Evolutionary conservation across 2,113 vertebrate genomes (phyloP).

Genomic region (Ictidomys tridecemlineatus): DNA sequence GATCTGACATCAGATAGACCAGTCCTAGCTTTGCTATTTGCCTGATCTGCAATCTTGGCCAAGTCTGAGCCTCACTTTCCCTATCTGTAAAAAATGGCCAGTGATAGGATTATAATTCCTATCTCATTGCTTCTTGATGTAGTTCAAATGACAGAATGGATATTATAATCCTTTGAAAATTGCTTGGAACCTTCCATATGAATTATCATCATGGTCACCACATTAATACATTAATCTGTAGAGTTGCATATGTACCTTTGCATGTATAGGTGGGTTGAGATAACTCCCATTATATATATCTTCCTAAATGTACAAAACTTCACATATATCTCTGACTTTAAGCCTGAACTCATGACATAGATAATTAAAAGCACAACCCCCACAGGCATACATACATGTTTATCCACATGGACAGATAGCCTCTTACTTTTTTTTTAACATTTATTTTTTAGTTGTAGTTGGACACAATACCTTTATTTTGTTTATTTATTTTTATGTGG

Average conservation of each 20-base stretch:
- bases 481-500: no score
- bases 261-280: neutral
- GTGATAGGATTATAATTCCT: neutral
- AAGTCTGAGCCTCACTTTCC: constrained; percentile 45
- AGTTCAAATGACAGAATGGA: constrained; percentile 9
- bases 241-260: constrained; percentile 11
- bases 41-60: neutral
- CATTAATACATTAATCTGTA: constrained; percentile 15
- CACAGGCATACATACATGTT: neutral
- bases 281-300: neutral
- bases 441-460: no score
- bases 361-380: constrained; percentile 19
- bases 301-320: constrained; percentile 30
- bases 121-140: neutral
- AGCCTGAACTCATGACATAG: constrained; percentile 41
- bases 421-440: neutral
- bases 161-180: constrained; percentile 45
- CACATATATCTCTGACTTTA: constrained; percentile 41
- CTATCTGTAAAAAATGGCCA: neutral
- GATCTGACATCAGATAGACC: constrained; percentile 8
- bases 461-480: no score
- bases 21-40: constrained; percentile 36
- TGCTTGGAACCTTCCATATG: neutral
- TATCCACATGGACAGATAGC: neutral
- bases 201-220: constrained; percentile 14